Evolutionary conservation across 1,140 invertebrate species (phyloP).

Genomic region (Zelostemma sp.): DNA sequence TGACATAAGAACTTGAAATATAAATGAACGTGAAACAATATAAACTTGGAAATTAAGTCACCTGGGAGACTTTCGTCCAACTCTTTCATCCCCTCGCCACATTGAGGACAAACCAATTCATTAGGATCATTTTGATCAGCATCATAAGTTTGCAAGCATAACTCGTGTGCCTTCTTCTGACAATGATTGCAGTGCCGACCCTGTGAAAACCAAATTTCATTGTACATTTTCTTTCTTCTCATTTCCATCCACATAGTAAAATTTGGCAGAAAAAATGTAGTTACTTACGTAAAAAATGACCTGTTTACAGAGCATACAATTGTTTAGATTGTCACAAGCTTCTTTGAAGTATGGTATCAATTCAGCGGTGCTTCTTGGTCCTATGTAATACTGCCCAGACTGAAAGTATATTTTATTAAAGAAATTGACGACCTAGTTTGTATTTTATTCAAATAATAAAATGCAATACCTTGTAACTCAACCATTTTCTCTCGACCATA

Average conservation of each 20-base stretch:
- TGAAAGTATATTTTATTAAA: conserved; percentile 12
- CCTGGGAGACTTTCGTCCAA: conserved; percentile 4
- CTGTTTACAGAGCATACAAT: conserved; percentile 57
- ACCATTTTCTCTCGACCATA: conserved; percentile 50
- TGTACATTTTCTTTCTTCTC: not conserved
- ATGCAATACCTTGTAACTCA: conserved; percentile 44
- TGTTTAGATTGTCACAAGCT: conserved; percentile 46
- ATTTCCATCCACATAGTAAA: conserved; percentile 1
- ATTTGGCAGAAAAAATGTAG: conserved; percentile 4
- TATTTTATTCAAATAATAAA: too few relatives aligned
- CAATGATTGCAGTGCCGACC: conserved; percentile 5
- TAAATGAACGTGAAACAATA: not conserved
- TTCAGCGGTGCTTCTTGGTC: conserved; percentile 58
- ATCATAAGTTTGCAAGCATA: conserved; percentile 6
- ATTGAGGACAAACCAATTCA: conserved; percentile 5
- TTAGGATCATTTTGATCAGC: not conserved
- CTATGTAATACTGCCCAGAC: conserved; percentile 57
- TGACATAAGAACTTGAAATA: not conserved
- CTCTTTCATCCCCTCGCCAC: not conserved
- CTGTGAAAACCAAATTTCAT: conserved; percentile 2
- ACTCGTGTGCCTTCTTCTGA: conserved; percentile 1
- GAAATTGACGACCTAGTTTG: too few relatives aligned
- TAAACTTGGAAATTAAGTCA: not conserved
- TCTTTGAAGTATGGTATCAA: conserved; percentile 57
- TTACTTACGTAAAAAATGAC: conserved; percentile 60